Evolutionary conservation across 2,888 invertebrate species (phyloP).

Genomic region (Melipona bicolor): DNA sequence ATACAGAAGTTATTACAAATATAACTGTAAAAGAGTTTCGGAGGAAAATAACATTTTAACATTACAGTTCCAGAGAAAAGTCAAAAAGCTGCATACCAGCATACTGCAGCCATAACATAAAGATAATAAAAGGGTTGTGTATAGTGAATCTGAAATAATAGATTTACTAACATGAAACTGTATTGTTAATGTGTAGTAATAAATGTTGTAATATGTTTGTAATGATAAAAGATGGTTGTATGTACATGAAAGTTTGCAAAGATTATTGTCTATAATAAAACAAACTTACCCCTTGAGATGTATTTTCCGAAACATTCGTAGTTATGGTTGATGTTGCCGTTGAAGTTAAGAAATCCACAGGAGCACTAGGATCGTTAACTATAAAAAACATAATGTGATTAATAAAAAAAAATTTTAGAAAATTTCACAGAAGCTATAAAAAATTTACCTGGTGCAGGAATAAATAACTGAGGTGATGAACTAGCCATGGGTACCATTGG

Average conservation of each 20-base stretch:
- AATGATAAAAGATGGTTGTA: constrained; percentile 33
- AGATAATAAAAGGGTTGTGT: constrained; percentile 41
- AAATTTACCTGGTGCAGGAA: constrained; percentile 85
- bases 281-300: constrained; percentile 80
- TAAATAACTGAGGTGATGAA: constrained; percentile 85
- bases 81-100: constrained; percentile 72
- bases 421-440: neutral
- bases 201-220: constrained; percentile 56
- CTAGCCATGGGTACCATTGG: constrained; percentile 83
- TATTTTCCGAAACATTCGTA: constrained; percentile 72
- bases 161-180: constrained; percentile 64
- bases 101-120: constrained; percentile 73
- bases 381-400: neutral
- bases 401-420: neutral
- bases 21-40: constrained; percentile 24
- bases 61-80: constrained; percentile 69
- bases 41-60: constrained; percentile 56
- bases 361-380: constrained; percentile 86
- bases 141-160: constrained; percentile 43
- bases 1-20: constrained; percentile 34
- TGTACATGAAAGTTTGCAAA: constrained; percentile 23
- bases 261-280: constrained; percentile 3
- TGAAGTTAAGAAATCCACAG: constrained; percentile 86
- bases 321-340: constrained; percentile 75
- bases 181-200: constrained; percentile 61